These are phyloP conservation scores for Cariama cristata DNA, from an alignment of 2,113 vertebrate species.

Conservation along the genomic window DNA sequence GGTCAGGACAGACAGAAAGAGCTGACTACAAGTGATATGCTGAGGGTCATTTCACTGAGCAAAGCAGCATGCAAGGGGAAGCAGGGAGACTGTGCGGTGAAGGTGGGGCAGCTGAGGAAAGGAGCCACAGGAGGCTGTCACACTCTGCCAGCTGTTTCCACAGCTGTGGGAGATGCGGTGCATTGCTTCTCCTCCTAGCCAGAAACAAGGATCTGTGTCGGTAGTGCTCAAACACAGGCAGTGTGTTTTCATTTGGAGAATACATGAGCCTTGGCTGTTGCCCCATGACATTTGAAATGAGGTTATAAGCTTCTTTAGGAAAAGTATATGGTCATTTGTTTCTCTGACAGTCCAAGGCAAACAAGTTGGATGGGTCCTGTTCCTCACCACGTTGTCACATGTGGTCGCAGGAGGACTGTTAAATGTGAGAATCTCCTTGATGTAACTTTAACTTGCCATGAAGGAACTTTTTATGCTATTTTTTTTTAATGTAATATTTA, in stretches of 20 bases:
- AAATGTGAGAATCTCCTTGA: slow-evolving; percentile 37
- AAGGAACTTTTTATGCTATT: neutral
- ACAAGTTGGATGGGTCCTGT: neutral
- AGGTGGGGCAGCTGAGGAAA: neutral
- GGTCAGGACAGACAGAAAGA: neutral
- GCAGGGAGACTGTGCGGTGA: neutral
- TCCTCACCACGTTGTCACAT: neutral
- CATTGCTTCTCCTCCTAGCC: neutral
- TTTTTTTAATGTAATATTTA: slow-evolving; percentile 15
- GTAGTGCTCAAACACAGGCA: neutral
- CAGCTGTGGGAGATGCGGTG: neutral
- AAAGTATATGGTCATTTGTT: neutral
- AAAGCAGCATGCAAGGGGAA: neutral
- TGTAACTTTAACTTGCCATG: slow-evolving; percentile 20
- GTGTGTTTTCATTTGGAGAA: neutral
- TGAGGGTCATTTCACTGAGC: neutral
- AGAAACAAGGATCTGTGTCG: neutral
- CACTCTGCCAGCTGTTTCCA: neutral
- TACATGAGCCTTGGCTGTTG: neutral
- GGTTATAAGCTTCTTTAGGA: slow-evolving; percentile 2
- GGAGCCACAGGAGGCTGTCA: neutral
- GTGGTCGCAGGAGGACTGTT: neutral
- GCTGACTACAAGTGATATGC: rapidly evolving
- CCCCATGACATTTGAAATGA: neutral
- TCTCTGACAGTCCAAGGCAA: slow-evolving; percentile 41